A percentile compares a stretch with the other conserved stretches of the same genome.
These are phyloP conservation scores for Sebastes steindachneri DNA, from an alignment of 2,797 vertebrate species.

Conservation along the genomic window DNA sequence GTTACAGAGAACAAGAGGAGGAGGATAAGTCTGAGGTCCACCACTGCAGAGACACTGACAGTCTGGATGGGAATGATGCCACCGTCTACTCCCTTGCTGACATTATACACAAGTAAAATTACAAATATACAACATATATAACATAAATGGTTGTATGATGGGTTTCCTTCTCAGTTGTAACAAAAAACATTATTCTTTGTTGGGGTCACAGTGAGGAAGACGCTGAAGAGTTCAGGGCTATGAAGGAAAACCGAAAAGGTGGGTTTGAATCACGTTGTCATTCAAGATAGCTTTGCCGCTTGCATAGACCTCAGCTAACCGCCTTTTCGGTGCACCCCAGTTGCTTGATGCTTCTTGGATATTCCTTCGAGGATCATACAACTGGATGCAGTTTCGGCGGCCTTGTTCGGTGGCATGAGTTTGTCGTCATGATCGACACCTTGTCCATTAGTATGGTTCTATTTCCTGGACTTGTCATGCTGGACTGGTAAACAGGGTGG, in stretches of 20 bases:
- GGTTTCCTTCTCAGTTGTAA: neutral
- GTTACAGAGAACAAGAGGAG: constrained; percentile 64
- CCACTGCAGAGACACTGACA: constrained; percentile 64
- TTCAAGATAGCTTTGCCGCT: too few relatives aligned
- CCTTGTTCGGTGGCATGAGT: neutral
- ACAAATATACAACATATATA: neutral
- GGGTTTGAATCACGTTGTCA: neutral
- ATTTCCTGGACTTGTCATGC: neutral
- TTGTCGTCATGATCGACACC: neutral
- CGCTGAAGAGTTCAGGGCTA: constrained; percentile 52
- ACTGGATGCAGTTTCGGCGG: neutral
- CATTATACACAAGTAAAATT: constrained; percentile 70
- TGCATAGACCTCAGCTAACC: too few relatives aligned
- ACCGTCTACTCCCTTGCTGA: constrained; percentile 66
- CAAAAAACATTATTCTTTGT: neutral
- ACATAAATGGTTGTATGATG: neutral
- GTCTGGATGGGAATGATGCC: constrained; percentile 63
- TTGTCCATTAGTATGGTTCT: neutral
- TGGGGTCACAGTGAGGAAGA: constrained; percentile 68
- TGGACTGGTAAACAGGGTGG: too few relatives aligned
- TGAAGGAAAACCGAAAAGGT: constrained; percentile 61
- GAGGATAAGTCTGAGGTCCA: constrained; percentile 39
- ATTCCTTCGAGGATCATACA: neutral
- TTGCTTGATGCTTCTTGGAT: too few relatives aligned
- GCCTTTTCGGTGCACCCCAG: too few relatives aligned